Evolutionary conservation across 2,888 invertebrate species (phyloP).

Genomic region (Troides helena): DNA sequence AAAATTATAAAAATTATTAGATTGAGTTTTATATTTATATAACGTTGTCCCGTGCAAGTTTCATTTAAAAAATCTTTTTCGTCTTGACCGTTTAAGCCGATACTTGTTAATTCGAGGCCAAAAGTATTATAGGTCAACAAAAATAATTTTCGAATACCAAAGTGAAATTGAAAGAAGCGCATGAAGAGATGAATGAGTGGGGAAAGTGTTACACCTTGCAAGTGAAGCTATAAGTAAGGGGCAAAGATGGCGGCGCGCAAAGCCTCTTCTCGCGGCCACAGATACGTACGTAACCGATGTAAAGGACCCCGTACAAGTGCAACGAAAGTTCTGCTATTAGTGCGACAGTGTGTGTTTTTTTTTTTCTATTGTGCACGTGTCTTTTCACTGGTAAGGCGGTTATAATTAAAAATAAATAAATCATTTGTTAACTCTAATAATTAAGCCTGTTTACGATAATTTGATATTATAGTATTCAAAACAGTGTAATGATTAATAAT

Average conservation of each 20-base stretch:
- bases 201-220: conserved; percentile 67
- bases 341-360: conserved; percentile 31
- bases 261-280: conserved; percentile 47
- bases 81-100: neutral
- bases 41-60: too few species aligned
- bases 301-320: conserved; percentile 26
- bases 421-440: neutral
- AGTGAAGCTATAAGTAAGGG: conserved; percentile 74
- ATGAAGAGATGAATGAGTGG: conserved; percentile 57
- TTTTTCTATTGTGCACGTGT: neutral
- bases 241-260: conserved; percentile 52
- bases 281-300: conserved; percentile 29
- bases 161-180: conserved; percentile 40
- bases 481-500: neutral
- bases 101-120: conserved; percentile 1
- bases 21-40: too few species aligned
- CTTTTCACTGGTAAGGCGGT: neutral
- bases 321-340: conserved; percentile 25
- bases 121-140: conserved; percentile 15
- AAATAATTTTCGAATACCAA: conserved; percentile 31
- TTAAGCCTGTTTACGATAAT: neutral
- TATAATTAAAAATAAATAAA: neutral
- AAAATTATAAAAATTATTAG: too few species aligned
- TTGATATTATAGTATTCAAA: neutral
- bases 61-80: neutral